These are phyloP conservation scores for Ophion ventricosus DNA, from an alignment of 2,888 invertebrate species.

Conservation along the genomic window DNA sequence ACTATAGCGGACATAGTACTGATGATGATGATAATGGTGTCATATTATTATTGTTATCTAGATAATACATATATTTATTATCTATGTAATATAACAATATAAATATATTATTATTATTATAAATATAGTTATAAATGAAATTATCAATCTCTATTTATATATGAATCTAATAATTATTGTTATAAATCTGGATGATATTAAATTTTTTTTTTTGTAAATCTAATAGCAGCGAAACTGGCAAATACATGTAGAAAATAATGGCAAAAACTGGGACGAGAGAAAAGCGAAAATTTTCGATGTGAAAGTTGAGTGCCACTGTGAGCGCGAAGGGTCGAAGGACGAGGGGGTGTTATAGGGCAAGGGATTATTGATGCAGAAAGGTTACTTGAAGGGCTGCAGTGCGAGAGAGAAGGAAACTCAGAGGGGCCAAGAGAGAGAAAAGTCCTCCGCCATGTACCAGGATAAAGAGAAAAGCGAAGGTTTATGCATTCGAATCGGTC, in stretches of 20 bases:
- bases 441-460: slow-evolving; percentile 41
- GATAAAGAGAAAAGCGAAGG: slow-evolving; percentile 67
- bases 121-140: too few relatives aligned
- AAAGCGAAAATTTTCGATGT: slow-evolving; percentile 18
- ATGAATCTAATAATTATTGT: too few relatives aligned
- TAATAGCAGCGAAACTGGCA: not conserved
- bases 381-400: slow-evolving; percentile 62
- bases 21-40: too few relatives aligned
- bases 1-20: too few relatives aligned
- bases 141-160: too few relatives aligned
- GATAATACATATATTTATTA: not conserved
- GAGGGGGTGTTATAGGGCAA: slow-evolving; percentile 55
- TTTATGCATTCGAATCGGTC: slow-evolving; percentile 71
- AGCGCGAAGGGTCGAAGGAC: slow-evolving; percentile 65
- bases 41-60: not conserved
- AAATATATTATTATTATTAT: too few relatives aligned
- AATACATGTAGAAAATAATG: not conserved
- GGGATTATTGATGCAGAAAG: slow-evolving; percentile 75
- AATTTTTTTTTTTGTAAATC: too few relatives aligned
- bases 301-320: slow-evolving; percentile 74
- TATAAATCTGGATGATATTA: too few relatives aligned
- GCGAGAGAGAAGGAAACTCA: slow-evolving; percentile 56
- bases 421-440: slow-evolving; percentile 55
- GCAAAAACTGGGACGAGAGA: slow-evolving; percentile 1
- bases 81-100: too few relatives aligned